phyloP scores from a whole-genome alignment of 1,140 invertebrate genomes.

The Drosophila insularis region DNA sequence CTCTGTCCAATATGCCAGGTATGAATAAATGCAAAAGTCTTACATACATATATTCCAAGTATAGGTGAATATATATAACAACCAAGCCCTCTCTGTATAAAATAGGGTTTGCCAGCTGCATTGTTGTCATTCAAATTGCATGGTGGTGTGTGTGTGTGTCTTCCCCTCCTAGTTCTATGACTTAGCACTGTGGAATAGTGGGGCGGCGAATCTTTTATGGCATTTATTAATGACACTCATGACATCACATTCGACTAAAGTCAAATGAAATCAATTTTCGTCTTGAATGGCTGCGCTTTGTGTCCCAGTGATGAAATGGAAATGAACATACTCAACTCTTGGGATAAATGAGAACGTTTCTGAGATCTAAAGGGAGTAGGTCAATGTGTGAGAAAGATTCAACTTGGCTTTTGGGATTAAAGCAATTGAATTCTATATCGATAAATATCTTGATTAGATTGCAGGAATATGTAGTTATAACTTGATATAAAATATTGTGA shows the following conservation, averaged over 20 bases:
- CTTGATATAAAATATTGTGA: too few species aligned
- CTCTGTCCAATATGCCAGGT: neutral
- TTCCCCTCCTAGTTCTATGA: neutral
- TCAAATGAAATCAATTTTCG: conserved; percentile 48
- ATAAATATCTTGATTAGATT: too few species aligned
- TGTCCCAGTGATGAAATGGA: conserved; percentile 15
- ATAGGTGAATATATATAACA: neutral
- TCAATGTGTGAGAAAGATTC: neutral
- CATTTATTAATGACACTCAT: conserved; percentile 33
- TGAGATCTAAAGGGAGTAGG: neutral
- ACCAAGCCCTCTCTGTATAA: neutral
- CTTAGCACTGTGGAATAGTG: neutral
- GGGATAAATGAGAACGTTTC: neutral
- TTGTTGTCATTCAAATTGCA: conserved; percentile 57
- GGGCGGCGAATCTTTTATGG: neutral
- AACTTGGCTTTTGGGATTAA: neutral
- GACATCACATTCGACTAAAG: neutral
- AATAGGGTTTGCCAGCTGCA: conserved; percentile 23
- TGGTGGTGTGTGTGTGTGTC: neutral
- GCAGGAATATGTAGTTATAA: too few species aligned
- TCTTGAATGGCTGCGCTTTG: conserved; percentile 33
- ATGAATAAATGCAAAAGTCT: neutral
- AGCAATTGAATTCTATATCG: neutral
- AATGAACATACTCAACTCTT: neutral
- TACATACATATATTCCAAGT: neutral